Evolutionary conservation across 2,113 vertebrate genomes (phyloP).

Genomic region (Nesospiza acunhae): DNA sequence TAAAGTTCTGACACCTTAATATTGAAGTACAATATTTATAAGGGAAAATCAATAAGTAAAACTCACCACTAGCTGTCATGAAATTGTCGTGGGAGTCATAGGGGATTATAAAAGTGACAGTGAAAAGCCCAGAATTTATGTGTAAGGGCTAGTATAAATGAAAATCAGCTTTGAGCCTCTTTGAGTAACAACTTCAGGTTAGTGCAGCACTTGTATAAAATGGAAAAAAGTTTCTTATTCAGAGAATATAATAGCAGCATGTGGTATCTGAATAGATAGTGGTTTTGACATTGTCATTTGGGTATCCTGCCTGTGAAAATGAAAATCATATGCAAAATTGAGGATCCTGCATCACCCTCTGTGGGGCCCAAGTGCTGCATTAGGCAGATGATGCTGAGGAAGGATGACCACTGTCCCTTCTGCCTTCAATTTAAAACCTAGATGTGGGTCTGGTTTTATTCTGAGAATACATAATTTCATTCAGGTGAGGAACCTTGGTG

Average conservation of each 20-base stretch:
- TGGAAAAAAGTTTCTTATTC: background rate
- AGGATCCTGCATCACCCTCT: background rate
- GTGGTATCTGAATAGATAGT: background rate
- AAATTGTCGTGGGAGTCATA: background rate
- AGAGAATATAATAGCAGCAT: background rate
- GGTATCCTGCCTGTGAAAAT: accelerated
- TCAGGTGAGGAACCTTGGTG: background rate
- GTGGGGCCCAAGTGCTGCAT: background rate
- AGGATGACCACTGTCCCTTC: background rate
- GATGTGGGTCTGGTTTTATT: background rate
- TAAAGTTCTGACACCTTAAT: background rate
- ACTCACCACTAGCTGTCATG: background rate
- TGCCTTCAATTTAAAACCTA: background rate
- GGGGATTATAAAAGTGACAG: background rate
- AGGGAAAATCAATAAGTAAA: background rate
- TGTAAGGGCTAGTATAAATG: background rate
- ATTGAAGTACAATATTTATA: background rate
- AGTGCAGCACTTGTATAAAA: background rate
- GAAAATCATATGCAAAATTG: background rate
- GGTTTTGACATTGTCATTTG: background rate
- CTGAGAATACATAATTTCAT: background rate
- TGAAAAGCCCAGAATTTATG: background rate
- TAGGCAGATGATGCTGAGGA: background rate
- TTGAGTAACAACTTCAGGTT: background rate
- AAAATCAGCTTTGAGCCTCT: background rate